phyloP scores from a whole-genome alignment of 2,888 invertebrate species.

The Drosophila anomelani region DNA sequence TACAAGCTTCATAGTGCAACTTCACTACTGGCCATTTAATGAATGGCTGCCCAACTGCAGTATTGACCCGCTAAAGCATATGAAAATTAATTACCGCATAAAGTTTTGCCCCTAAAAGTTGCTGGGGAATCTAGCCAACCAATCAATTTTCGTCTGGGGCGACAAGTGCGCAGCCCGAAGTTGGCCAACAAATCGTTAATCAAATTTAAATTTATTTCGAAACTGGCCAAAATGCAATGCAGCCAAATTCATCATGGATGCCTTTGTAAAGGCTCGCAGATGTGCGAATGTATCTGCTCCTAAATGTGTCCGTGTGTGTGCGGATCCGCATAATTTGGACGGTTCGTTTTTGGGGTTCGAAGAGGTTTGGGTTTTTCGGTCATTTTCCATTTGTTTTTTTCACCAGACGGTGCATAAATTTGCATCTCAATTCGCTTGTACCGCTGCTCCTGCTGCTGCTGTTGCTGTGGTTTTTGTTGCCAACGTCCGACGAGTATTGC shows the following conservation, averaged over 20 bases:
- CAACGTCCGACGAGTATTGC: conserved; percentile 37
- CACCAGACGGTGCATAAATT: conserved; percentile 69
- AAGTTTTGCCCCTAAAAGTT: conserved; percentile 7
- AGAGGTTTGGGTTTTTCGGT: conserved; percentile 41
- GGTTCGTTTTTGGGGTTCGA: conserved; percentile 54
- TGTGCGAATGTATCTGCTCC: conserved; percentile 27
- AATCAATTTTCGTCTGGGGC: conserved; percentile 53
- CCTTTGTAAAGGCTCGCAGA: conserved; percentile 40
- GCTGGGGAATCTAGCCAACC: conserved; percentile 17
- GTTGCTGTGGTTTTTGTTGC: conserved; percentile 11
- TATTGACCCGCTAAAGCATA: conserved; percentile 29
- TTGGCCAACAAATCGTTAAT: conserved; percentile 64
- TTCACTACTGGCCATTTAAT: conserved; percentile 36
- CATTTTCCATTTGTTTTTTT: conserved; percentile 52
- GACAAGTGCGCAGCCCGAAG: conserved; percentile 49
- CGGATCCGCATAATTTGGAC: conserved; percentile 66
- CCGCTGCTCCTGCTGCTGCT: conserved; percentile 8
- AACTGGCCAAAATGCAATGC: conserved; percentile 43
- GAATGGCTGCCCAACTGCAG: conserved; percentile 50
- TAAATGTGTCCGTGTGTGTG: conserved; percentile 29
- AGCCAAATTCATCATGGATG: conserved; percentile 58
- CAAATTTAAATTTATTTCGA: conserved; percentile 73
- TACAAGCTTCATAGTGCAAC: background rate
- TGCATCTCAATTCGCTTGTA: conserved; percentile 60
- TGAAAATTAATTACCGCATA: conserved; percentile 61